Evolutionary conservation across 2,888 invertebrate species (phyloP), one percentile per base, ranked within the genome.

Genomic region (Hydropsyche betteni): DNA sequence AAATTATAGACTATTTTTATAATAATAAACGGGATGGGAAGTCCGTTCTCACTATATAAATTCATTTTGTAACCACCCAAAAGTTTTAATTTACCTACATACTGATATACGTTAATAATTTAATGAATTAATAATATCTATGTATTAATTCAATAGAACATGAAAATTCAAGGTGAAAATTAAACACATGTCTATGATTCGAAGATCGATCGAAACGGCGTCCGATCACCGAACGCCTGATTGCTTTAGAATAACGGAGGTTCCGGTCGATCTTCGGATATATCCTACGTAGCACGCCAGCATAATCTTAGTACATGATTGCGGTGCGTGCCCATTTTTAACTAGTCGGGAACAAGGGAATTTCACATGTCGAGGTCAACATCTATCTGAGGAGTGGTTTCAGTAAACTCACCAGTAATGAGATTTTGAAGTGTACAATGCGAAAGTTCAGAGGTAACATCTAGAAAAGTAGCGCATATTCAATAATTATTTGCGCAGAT

Each of bases 1-100:
- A 92, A 92, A 92, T 92, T 92, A 92, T 91, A 92, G 90, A 91
- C 91, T 91, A 91, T 91, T 86, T 86, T 88, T 83, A 79, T 84
- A 88, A 87, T 89, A 89, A 88, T 88, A 85, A 90, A 90, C 90
- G 90, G 87, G 89, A 86, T 89, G 89, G 90, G 90, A 90, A 89
- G 86, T 85, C 90, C 90, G 89, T 89, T 88, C 88, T 90, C 88
- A 88, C 90, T 90, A 90, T 88, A 87, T 86, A 88, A 80, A 87
- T 87, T 88, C 88, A 88, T 88, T 73, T 75, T 77, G 73, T 75
- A 79, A 78, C 77, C 79, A 77, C 76, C 76, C 75, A 76, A 71
- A 74, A 77, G 77, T 78, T 75, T 77, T 16, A 74, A 75, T 76
- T 77, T 64, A 71, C 79, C 79, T 78, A 79, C 79, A 68, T 78